Conservation (phyloP, 2,113 vertebrate species). For the Tiliqua scincoides region DNA sequence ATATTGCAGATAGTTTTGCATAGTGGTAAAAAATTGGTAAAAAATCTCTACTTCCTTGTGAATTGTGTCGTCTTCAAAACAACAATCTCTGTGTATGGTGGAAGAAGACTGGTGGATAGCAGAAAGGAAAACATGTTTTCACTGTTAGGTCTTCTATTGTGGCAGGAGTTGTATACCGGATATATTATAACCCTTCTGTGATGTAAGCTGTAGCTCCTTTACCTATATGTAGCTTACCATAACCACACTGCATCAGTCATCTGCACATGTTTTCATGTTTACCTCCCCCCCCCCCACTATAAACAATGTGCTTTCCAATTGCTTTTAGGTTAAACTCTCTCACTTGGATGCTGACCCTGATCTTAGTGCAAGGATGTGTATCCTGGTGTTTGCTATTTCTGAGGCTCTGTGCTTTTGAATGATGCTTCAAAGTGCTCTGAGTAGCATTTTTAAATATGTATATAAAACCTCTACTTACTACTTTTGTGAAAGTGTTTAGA, state of each 20-base stretch:
- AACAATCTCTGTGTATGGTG: background rate
- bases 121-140: conserved; percentile 11
- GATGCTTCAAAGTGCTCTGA: background rate
- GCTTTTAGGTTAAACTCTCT: background rate
- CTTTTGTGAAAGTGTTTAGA: background rate
- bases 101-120: background rate
- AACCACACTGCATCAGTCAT: conserved; percentile 22
- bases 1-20: conserved; percentile 42
- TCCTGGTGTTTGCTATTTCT: background rate
- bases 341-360: background rate
- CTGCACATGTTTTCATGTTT: conserved; percentile 3
- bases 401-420: background rate
- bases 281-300: background rate
- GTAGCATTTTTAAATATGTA: background rate
- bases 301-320: background rate
- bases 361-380: background rate
- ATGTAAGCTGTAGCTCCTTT: background rate
- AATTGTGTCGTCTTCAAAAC: conserved; percentile 23
- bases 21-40: background rate
- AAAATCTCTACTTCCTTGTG: conserved; percentile 12
- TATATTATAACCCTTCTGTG: background rate
- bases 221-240: background rate
- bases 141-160: background rate
- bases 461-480: background rate
- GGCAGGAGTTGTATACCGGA: background rate